Evolutionary conservation across 2,797 vertebrate species (phyloP).

Genomic region (Perodicticus potto): DNA sequence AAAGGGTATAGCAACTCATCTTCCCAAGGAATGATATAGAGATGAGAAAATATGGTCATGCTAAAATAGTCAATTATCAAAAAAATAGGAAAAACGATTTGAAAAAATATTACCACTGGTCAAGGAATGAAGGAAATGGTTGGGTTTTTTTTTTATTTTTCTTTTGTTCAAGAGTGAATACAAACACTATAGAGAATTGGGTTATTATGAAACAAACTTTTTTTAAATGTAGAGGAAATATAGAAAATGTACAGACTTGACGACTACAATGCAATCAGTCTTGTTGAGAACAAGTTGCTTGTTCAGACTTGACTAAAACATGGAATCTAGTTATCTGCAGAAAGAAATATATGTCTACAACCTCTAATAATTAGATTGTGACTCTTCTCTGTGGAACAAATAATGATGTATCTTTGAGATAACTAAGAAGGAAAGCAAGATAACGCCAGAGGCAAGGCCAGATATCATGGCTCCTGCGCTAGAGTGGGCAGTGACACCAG

Average conservation of each 20-base stretch:
- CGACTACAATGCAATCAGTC: conserved; percentile 15
- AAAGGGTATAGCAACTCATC: not conserved
- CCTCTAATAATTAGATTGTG: not conserved
- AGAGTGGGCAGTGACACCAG: not conserved
- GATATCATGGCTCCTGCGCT: not conserved
- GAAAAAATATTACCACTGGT: not conserved
- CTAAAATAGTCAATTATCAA: not conserved
- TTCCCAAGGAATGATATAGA: not conserved
- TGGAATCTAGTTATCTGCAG: not conserved
- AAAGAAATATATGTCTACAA: not conserved
- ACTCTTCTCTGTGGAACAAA: not conserved
- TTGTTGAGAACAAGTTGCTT: conserved; percentile 41
- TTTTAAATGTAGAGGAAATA: conserved; percentile 62
- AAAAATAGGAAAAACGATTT: not conserved
- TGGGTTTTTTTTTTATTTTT: not conserved
- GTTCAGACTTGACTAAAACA: conserved; percentile 59
- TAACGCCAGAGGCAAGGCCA: too few species aligned
- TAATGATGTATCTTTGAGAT: not conserved
- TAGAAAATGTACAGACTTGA: not conserved
- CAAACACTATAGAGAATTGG: not conserved
- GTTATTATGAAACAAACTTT: not conserved
- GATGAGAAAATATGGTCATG: not conserved
- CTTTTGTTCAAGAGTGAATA: not conserved
- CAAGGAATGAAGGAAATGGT: not conserved
- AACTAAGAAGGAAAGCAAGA: not conserved